phyloP scores from a whole-genome alignment of 2,113 vertebrate genomes.

The Lophochroa leadbeateri region DNA sequence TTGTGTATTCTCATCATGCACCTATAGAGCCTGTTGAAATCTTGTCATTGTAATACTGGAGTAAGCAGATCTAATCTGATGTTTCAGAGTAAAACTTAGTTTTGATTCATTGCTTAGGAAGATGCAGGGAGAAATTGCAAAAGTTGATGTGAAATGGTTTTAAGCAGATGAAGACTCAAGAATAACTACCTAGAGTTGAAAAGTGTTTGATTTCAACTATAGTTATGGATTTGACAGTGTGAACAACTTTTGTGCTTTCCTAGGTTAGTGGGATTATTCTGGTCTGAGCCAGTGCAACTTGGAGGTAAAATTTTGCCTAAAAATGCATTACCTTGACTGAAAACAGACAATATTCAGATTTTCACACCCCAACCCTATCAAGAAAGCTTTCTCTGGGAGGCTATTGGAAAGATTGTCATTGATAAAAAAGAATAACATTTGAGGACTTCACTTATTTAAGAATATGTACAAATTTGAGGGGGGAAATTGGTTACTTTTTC shows the following conservation, averaged over 20 bases:
- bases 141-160: background rate
- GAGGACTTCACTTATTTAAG: background rate
- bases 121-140: background rate
- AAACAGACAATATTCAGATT: background rate
- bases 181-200: background rate
- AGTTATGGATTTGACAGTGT: background rate
- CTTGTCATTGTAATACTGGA: no score
- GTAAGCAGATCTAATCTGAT: background rate
- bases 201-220: background rate
- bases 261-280: background rate
- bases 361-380: rapidly evolving
- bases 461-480: background rate
- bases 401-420: background rate
- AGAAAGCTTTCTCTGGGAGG: background rate
- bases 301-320: background rate
- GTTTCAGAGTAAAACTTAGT: background rate
- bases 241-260: background rate
- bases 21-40: background rate
- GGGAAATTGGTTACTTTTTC: background rate
- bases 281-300: background rate
- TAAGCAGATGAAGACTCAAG: background rate
- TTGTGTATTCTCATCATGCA: rapidly evolving
- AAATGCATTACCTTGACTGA: background rate
- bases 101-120: background rate
- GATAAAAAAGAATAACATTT: background rate